These are phyloP conservation scores for Nyctibius bracteatus DNA, from an alignment of 2,113 vertebrate species.

Conservation along the genomic window DNA sequence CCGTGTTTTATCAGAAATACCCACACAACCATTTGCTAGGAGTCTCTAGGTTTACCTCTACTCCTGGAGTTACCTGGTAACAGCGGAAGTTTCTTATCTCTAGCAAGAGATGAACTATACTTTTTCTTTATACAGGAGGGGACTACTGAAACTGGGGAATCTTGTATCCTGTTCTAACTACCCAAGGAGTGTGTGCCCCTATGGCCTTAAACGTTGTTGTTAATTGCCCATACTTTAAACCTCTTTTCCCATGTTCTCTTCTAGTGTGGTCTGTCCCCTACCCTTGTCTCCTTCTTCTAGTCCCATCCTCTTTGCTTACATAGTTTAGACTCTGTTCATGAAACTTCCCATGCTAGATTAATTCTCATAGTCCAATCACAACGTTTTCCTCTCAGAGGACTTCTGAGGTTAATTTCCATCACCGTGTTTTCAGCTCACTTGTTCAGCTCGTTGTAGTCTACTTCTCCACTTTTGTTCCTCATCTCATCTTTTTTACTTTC, in stretches of 20 bases:
- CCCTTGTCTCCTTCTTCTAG: not conserved
- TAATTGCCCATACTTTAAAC: not conserved
- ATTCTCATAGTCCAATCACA: not conserved
- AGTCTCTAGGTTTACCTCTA: accelerated
- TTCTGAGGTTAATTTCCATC: not conserved
- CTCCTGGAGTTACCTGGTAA: not conserved
- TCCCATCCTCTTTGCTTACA: not conserved
- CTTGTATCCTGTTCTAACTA: not conserved
- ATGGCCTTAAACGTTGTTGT: not conserved
- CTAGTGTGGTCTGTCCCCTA: not conserved
- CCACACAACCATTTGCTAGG: not conserved
- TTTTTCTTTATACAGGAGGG: not conserved
- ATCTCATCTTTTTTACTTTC: not conserved
- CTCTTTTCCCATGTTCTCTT: not conserved
- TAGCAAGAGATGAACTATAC: not conserved
- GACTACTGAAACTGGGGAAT: not conserved
- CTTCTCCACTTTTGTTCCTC: not conserved
- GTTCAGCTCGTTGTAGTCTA: not conserved
- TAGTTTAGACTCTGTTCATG: not conserved
- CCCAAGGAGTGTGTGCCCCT: not conserved
- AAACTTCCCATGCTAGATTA: not conserved
- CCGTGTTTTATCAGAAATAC: not conserved
- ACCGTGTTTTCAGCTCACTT: not conserved
- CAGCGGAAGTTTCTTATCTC: not conserved
- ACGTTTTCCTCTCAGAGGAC: not conserved